A percentile compares a stretch with the other conserved stretches of the same genome.
These are phyloP conservation scores for Pseudomyrmex pallidus DNA, from an alignment of 1,140 invertebrate genomes.

Conservation along the genomic window DNA sequence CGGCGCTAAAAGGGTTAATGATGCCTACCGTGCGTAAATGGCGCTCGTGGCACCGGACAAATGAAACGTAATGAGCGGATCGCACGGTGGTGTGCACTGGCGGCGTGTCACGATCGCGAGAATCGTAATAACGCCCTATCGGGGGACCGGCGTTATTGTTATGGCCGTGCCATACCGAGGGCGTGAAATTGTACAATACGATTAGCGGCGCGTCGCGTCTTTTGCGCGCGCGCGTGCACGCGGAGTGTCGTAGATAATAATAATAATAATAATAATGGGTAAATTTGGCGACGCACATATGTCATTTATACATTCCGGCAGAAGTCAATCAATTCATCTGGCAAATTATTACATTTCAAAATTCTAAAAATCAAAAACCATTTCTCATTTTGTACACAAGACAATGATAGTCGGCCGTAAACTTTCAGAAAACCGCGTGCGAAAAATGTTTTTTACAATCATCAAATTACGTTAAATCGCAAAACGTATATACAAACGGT, in stretches of 20 bases:
- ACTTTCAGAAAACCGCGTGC: no score
- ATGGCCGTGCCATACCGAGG: constrained; percentile 28
- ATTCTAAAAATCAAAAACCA: no score
- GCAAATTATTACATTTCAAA: no score
- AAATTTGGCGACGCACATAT: background rate
- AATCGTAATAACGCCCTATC: constrained; percentile 69
- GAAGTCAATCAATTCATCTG: no score
- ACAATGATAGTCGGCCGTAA: no score
- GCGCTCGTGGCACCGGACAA: constrained; percentile 69
- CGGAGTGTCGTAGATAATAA: background rate
- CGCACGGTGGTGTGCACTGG: constrained; percentile 50
- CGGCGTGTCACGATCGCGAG: constrained; percentile 68
- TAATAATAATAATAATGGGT: background rate
- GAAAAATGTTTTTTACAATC: no score
- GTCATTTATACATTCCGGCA: no score
- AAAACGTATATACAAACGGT: no score
- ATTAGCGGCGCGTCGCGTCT: constrained; percentile 57
- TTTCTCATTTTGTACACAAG: no score
- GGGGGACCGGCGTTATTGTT: constrained; percentile 26
- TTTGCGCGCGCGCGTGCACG: background rate
- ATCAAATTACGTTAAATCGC: no score
- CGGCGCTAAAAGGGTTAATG: constrained; percentile 74
- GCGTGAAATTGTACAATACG: constrained; percentile 72
- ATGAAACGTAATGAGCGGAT: constrained; percentile 75
- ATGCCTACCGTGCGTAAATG: constrained; percentile 73